These are phyloP conservation scores for Synergus gifuensis DNA, from an alignment of 2,888 invertebrate genomes.

Conservation along the genomic window DNA sequence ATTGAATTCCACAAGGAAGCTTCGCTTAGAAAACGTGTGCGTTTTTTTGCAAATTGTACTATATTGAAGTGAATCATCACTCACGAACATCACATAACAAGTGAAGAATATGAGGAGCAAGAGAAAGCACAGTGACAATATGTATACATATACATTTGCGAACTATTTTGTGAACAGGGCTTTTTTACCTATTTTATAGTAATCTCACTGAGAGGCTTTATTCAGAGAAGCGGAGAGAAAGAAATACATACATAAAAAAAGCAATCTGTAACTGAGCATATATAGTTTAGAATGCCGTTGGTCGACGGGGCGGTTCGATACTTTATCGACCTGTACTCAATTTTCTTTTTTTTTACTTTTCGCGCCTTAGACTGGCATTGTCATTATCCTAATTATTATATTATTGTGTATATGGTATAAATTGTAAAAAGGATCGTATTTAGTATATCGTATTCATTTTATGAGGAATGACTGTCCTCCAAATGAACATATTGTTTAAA, in stretches of 20 bases:
- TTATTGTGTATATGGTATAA: conserved; percentile 71
- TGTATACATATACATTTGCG: conserved; percentile 67
- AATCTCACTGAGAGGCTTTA: conserved; percentile 66
- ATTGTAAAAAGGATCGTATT: conserved; percentile 72
- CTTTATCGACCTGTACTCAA: conserved; percentile 63
- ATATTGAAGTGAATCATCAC: conserved; percentile 32
- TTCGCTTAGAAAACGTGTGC: conserved; percentile 3
- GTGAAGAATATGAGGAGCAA: conserved; percentile 46
- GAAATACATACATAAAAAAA: conserved; percentile 49
- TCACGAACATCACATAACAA: conserved; percentile 34
- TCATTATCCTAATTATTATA: conserved; percentile 58
- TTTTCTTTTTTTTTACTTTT: conserved; percentile 61
- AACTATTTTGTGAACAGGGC: conserved; percentile 71
- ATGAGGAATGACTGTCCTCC: conserved; percentile 65
- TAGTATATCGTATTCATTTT: conserved; percentile 72
- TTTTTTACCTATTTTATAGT: conserved; percentile 73
- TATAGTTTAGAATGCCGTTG: conserved; percentile 62
- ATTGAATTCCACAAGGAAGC: conserved; percentile 9
- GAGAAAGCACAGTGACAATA: conserved; percentile 68
- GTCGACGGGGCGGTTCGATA: conserved; percentile 63
- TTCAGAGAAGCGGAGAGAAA: conserved; percentile 49
- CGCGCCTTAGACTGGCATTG: conserved; percentile 67
- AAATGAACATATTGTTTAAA: conserved; percentile 73
- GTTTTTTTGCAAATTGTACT: conserved; percentile 18
- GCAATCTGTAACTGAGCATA: conserved; percentile 66